These are phyloP conservation scores for Unio pictorum DNA, from an alignment of 2,888 invertebrate genomes.

Conservation along the genomic window DNA sequence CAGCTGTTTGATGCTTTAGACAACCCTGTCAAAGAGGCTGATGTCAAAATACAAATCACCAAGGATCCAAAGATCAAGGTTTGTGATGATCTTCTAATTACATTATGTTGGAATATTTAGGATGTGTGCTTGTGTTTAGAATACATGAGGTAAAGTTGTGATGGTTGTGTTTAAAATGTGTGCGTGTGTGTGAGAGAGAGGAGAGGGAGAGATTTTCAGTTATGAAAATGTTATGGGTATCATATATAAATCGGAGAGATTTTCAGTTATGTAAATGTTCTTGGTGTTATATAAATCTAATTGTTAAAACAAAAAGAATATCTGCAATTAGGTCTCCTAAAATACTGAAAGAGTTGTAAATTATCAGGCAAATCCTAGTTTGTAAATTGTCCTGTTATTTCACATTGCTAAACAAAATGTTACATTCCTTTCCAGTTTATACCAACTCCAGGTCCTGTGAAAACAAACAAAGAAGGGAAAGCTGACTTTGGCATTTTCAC, in stretches of 20 bases:
- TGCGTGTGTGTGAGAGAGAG: neutral
- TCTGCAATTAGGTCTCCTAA: too few relatives aligned
- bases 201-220: too few relatives aligned
- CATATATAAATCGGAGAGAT: too few relatives aligned
- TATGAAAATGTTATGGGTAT: too few relatives aligned
- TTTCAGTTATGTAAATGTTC: too few relatives aligned
- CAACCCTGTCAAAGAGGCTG: constrained; percentile 54
- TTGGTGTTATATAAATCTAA: too few relatives aligned
- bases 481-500: constrained; percentile 66
- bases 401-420: neutral
- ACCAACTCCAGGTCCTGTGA: constrained; percentile 54
- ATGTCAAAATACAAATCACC: constrained; percentile 62
- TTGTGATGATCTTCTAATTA: constrained; percentile 3
- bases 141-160: too few relatives aligned
- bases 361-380: neutral
- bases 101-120: neutral
- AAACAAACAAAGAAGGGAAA: constrained; percentile 62
- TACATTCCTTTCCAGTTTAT: constrained; percentile 47
- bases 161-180: neutral
- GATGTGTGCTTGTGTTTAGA: neutral
- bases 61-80: constrained; percentile 67
- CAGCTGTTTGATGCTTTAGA: constrained; percentile 65
- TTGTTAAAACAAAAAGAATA: too few relatives aligned
- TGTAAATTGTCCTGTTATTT: neutral
- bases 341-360: too few relatives aligned